Conservation (phyloP, 2,888 invertebrate genomes). For the Eupithecia abbreviata region DNA sequence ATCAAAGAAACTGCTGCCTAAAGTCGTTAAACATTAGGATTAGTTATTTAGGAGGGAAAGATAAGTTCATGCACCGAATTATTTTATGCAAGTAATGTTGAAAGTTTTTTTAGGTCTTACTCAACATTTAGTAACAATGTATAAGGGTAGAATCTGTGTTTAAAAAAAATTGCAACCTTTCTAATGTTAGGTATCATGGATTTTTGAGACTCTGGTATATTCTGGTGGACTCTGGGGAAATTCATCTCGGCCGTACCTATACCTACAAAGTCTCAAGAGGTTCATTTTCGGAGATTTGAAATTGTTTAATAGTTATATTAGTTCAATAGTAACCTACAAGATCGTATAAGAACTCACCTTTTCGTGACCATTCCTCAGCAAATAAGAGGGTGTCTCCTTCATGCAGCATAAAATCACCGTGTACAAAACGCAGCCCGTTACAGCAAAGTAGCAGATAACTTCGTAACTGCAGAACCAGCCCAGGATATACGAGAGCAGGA, state of each 20-base stretch:
- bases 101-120: not conserved
- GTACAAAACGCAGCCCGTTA: slow-evolving; percentile 44
- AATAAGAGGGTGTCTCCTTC: slow-evolving; percentile 54
- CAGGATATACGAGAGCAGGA: slow-evolving; percentile 48
- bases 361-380: slow-evolving; percentile 50
- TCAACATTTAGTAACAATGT: not conserved
- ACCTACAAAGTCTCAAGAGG: too few relatives aligned
- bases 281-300: too few relatives aligned
- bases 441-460: slow-evolving; percentile 50
- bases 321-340: too few relatives aligned
- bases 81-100: slow-evolving; percentile 4
- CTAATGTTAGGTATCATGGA: too few relatives aligned
- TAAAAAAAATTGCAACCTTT: not conserved
- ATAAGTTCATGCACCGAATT: not conserved
- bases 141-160: not conserved
- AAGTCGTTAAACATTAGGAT: not conserved
- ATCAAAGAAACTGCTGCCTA: not conserved
- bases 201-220: too few relatives aligned
- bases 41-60: not conserved
- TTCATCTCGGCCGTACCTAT: too few relatives aligned
- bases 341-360: slow-evolving; percentile 41
- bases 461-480: slow-evolving; percentile 58
- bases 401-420: slow-evolving; percentile 44
- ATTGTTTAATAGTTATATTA: too few relatives aligned
- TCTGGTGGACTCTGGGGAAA: too few relatives aligned